Evolutionary conservation across 2,797 vertebrate genomes (phyloP), one percentile per base, ranked within the genome.

Genomic region (Percopsis omiscomaycus): DNA sequence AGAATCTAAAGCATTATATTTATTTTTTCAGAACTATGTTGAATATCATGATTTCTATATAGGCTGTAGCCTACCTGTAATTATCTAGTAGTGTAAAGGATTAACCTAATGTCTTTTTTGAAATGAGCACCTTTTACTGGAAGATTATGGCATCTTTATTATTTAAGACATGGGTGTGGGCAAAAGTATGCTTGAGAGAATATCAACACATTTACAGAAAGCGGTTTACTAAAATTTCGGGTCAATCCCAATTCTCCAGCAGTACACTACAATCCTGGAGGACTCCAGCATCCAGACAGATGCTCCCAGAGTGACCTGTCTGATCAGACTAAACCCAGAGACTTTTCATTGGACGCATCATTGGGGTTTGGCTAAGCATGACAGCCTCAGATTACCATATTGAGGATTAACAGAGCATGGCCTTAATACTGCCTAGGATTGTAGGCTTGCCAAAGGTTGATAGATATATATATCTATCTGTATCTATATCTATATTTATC

Each of bases 331-430:
- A 66, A 73, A 81, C 74, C 64, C 37, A 32, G 55, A 56, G 59
- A 66, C 63, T 48, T 30, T 51, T 32, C 15, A 55, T 59, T 60
- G 28, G 55, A 74, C 54, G 64, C 11, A 59, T 61, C 53, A 60
- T 59, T 45, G 62, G 51, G 59, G 53, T 51, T 59, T 59, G 45
- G 29, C 63, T 60, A 64, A 58, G 78, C 74, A 66, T 71, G 77
- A 73, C 64, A 55, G 74, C 70, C 73, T 66, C 68, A 68, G 69
- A 84, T 75, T 80, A 83, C 54, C 69, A 69, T 81, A 71, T 66
- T 77, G 80, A 78, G 80, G 81, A 80, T 86, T 75, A 84, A 71
- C 66, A 79, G 61, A 72, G 61, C 63, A 57, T 32, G 66, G 71
- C 66, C 69, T 49, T 73, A 79, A 78, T 51, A 55, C 59, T 71